Evolutionary conservation across 1,140 invertebrate genomes (phyloP), one percentile per base, ranked within the genome.

Genomic region (Zaprionus capensis): DNA sequence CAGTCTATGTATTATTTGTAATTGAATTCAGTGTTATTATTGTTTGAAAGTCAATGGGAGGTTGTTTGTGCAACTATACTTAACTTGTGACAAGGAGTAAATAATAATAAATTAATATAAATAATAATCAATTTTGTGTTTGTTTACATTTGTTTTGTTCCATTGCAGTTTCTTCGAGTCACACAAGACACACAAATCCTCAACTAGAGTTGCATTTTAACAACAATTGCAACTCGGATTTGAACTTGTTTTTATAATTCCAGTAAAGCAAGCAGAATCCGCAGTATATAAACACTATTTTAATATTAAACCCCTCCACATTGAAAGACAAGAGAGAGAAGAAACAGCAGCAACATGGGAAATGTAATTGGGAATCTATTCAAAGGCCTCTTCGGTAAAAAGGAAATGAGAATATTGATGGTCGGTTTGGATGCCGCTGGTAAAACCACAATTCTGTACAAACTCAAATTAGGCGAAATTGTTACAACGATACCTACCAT

Each of bases 371-470:
- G 96, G 92, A 96, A 96, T 94, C 95, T 97, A 94, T 97, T 97
- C 93, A 98, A 98, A 96, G 97, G 98, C 95, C 96, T 99, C 79
- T 99, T 99, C 94, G 98, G 98, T 94, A 99, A 99, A 94, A 99
- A 98, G 93, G 98, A 99, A 95, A 99, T 99, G 98, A 97, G 98
- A 94, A 99, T 99, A 96, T 95, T 99, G 93, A 99, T 99, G 98
- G 98, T 96, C 83, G 98, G 98, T 92, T 95, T 99, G 82, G 99
- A 99, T 95, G 98, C 98, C 91, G 99, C 99, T 94, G 99, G 99
- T 95, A 99, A 99, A 96, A 99, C 99, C 91, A 99, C 99, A 94
- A 99, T 99, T 94, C 95, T 99, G 94, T 99, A 99, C 95, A 99
- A 99, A 96, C 96, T 99, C 93, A 99, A 99, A 96, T 96, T 99